These are phyloP conservation scores for Helicorthomorpha holstii DNA, from an alignment of 1,140 invertebrate species.

Conservation along the genomic window DNA sequence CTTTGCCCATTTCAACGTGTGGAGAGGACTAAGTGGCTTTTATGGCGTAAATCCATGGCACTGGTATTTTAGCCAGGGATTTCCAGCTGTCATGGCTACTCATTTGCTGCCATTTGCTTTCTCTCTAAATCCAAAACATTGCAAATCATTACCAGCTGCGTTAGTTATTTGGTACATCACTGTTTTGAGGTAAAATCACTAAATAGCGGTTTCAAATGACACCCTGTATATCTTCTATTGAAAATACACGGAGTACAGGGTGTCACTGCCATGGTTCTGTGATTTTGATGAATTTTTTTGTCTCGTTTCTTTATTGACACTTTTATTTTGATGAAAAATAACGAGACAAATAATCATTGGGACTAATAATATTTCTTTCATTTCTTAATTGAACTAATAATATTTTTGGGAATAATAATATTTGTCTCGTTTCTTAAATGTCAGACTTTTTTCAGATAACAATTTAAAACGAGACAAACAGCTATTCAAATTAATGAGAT, in stretches of 20 bases:
- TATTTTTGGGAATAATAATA: no score
- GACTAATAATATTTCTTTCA: no score
- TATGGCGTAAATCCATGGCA: constrained; percentile 68
- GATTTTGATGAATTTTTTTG: constrained; percentile 4
- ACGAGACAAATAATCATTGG: no score
- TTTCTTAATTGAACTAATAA: no score
- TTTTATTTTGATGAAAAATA: no score
- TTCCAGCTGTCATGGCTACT: constrained; percentile 51
- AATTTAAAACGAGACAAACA: no score
- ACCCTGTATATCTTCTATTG: constrained; percentile 11
- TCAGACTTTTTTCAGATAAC: no score
- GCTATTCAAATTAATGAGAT: no score
- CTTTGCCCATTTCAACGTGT: constrained; percentile 68
- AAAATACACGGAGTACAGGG: no score
- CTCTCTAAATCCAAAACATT: constrained; percentile 12
- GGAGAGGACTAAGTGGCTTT: constrained; percentile 49
- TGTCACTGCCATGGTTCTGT: no score
- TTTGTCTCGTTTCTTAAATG: no score
- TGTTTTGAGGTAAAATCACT: constrained; percentile 34
- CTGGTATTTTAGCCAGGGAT: constrained; percentile 56
- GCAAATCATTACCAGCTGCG: constrained; percentile 31
- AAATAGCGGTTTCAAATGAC: constrained; percentile 13
- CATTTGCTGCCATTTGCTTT: constrained; percentile 39
- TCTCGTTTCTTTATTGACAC: no score
- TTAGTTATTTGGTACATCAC: constrained; percentile 36